phyloP scores from a whole-genome alignment of 2,888 invertebrate genomes.

The Ceraclea dissimilis region DNA sequence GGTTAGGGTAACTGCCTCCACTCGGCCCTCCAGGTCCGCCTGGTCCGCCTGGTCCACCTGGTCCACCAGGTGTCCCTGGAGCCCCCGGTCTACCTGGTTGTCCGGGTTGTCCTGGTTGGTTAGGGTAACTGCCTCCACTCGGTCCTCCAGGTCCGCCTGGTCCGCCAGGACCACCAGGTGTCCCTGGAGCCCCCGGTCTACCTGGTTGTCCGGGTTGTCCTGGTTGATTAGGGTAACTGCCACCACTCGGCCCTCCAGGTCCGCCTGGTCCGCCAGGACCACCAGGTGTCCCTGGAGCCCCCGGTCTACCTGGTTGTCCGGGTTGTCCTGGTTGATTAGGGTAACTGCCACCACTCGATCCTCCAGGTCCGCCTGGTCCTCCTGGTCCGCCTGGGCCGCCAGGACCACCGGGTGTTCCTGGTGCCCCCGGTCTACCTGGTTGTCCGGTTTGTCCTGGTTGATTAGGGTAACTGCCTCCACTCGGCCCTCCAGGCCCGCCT shows the following conservation, averaged over 20 bases:
- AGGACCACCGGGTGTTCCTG: constrained; percentile 19
- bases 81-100: constrained; percentile 20
- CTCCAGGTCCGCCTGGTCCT: constrained; percentile 32
- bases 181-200: constrained; percentile 30
- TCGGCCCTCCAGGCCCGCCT: constrained; percentile 22
- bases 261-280: constrained; percentile 26
- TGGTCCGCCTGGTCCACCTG: constrained; percentile 5
- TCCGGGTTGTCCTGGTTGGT: constrained; percentile 26
- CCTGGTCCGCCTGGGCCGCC: constrained; percentile 24
- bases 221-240: constrained; percentile 43
- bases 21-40: constrained; percentile 24
- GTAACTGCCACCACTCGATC: constrained; percentile 27
- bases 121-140: constrained; percentile 32
- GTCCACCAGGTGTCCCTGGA: constrained; percentile 26
- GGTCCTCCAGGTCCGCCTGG: constrained; percentile 31
- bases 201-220: constrained; percentile 30
- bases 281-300: constrained; percentile 30
- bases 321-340: constrained; percentile 29
- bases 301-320: constrained; percentile 28
- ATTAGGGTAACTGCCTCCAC: constrained; percentile 24
- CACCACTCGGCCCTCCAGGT: constrained; percentile 14
- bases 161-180: constrained; percentile 35
- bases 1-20: constrained; percentile 42
- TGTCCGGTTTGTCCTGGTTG: constrained; percentile 9
- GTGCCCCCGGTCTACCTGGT: constrained; percentile 27